Evolutionary conservation across 1,140 invertebrate species (phyloP), one percentile per base, ranked within the genome.

Genomic region (Drosophila quadrilineata): DNA sequence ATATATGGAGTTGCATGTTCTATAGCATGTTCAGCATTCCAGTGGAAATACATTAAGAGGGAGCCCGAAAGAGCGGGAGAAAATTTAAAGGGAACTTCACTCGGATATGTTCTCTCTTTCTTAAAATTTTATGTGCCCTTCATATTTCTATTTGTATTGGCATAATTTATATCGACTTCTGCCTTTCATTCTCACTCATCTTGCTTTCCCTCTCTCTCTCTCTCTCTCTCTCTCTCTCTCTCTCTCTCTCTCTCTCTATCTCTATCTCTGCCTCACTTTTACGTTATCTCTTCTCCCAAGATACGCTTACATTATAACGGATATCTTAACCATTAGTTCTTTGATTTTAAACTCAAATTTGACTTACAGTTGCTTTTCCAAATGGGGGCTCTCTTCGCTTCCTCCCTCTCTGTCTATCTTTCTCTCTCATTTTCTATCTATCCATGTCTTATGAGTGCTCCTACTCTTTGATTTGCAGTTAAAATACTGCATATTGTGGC

Each of bases 311-410:
- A n/a, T n/a, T n/a, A 43, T 82, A 82, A 82, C 77, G 77, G 79
- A 60, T 84, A 84, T 84, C 77, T 73, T 77, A 76, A 77, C 84
- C 77, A 84, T 84, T 82, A 77, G 77, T 60, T 77, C 73, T 66
- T 84, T 73, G 64, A 73, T 84, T 84, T 82, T 64, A 76, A 84
- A 76, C 72, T 73, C 63, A 76, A 82, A 84, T 82, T 53, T 71
- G 56, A 36, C 48, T 68, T 21, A 46, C 48, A 28, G 45, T 58
- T n/a, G n/a, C n/a, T n/a, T n/a, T n/a, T n/a, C n/a, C n/a, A n/a
- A n/a, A n/a, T n/a, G n/a, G n/a, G n/a, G n/a, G n/a, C n/a, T n/a
- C n/a, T n/a, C n/a, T n/a, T n/a, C n/a, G n/a, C n/a, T n/a, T n/a
- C n/a, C n/a, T n/a, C n/a, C n/a, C n/a, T n/a, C n/a, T n/a, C n/a